Percentiles rank a stretch among this genome's conserved stretches.
phyloP scores from a whole-genome alignment of 1,140 invertebrate genomes.

The Ostrea denselamellosa region DNA sequence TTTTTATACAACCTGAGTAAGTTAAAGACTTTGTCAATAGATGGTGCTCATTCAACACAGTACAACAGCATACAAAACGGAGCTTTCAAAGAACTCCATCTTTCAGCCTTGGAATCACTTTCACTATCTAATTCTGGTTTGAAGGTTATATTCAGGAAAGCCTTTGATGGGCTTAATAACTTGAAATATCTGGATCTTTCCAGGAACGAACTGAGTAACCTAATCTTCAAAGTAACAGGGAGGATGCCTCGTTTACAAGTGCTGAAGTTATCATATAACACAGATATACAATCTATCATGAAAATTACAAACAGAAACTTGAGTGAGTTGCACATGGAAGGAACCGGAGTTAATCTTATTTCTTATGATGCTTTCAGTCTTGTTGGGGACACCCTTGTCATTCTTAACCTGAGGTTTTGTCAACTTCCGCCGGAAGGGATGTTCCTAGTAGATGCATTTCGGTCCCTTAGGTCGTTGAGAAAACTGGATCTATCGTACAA shows the following conservation, averaged over 20 bases:
- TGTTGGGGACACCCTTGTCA: not conserved
- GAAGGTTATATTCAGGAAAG: not conserved
- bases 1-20: not conserved
- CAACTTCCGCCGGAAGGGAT: slow-evolving; percentile 14
- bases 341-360: slow-evolving; percentile 12
- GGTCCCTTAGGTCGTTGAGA: slow-evolving; percentile 13
- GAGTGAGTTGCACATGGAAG: not conserved
- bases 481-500: slow-evolving; percentile 11
- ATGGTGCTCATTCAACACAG: not conserved
- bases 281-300: not conserved
- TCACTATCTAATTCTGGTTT: not conserved
- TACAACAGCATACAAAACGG: not conserved
- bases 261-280: not conserved
- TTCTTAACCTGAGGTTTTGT: not conserved
- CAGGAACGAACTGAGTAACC: not conserved
- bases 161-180: not conserved
- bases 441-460: slow-evolving; percentile 1
- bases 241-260: not conserved
- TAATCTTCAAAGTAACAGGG: not conserved
- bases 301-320: not conserved
- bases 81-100: not conserved
- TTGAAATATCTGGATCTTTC: slow-evolving; percentile 9
- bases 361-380: not conserved
- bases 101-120: not conserved
- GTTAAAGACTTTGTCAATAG: not conserved